Percentiles rank a stretch among this genome's conserved stretches.
Evolutionary conservation across 2,113 vertebrate genomes (phyloP).

Genomic region (Python bivittatus): DNA sequence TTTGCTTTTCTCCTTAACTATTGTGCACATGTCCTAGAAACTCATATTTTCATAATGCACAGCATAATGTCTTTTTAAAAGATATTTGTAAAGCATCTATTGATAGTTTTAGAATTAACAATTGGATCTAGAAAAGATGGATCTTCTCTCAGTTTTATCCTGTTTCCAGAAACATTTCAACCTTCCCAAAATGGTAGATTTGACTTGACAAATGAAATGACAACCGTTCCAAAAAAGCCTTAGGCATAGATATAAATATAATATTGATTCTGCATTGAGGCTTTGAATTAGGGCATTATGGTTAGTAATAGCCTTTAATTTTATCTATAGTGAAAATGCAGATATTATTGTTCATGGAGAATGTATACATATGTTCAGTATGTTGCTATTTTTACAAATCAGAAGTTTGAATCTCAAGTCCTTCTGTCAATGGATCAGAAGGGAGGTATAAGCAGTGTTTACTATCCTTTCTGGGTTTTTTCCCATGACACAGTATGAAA

Average conservation of each 20-base stretch:
- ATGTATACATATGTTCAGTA: not conserved
- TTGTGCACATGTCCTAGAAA: conserved; percentile 18
- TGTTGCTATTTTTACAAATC: not conserved
- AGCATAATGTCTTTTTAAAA: conserved; percentile 4
- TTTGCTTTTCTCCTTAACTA: conserved; percentile 16
- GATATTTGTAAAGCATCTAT: not conserved
- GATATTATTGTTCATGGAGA: not conserved
- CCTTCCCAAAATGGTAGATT: not conserved
- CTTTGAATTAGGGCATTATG: not conserved
- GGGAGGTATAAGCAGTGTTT: not conserved
- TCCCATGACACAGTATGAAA: not conserved
- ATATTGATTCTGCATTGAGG: not conserved
- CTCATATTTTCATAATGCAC: not conserved
- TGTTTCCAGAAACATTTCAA: not conserved
- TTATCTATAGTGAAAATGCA: not conserved
- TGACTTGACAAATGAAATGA: not conserved
- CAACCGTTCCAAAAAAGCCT: not conserved
- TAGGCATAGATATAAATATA: not conserved
- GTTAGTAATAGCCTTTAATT: not conserved
- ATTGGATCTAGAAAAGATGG: not conserved
- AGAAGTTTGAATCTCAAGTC: not conserved
- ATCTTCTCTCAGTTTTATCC: not conserved
- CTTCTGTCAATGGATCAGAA: not conserved
- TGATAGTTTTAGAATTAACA: not conserved
- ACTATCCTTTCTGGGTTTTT: not conserved